Conservation (phyloP, 2,113 vertebrate species). For the Vombatus ursinus region DNA sequence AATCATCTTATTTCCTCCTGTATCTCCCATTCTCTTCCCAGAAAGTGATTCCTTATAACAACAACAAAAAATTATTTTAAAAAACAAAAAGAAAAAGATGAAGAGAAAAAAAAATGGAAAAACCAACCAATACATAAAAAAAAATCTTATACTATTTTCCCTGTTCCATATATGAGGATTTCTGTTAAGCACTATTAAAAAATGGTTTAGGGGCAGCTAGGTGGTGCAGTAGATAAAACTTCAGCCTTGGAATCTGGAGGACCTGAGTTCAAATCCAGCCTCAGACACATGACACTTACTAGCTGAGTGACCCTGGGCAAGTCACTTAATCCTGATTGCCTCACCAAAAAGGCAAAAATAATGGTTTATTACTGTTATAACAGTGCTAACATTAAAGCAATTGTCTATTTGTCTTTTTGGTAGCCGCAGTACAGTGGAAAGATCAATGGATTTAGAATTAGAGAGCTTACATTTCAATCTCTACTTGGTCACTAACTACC, state of each 20-base stretch:
- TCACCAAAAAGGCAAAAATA: not conserved
- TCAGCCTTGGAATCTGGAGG: too few relatives aligned
- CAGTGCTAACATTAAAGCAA: not conserved
- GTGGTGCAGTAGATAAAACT: too few relatives aligned
- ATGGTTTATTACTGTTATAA: not conserved
- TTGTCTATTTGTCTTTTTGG: not conserved
- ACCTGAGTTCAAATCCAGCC: too few relatives aligned
- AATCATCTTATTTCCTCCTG: not conserved
- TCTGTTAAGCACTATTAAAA: not conserved
- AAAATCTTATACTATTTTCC: not conserved
- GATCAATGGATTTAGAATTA: not conserved
- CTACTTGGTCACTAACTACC: not conserved
- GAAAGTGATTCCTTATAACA: not conserved
- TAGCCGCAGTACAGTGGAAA: not conserved
- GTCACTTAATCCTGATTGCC: too few relatives aligned
- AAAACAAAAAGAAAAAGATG: not conserved
- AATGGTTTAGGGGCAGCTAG: too few relatives aligned
- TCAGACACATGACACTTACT: too few relatives aligned
- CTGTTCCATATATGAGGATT: not conserved
- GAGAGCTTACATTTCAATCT: not conserved
- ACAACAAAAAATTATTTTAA: not conserved
- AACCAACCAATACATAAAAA: not conserved
- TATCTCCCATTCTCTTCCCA: not conserved
- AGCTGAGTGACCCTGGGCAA: too few relatives aligned
- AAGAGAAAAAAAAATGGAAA: not conserved